These are phyloP conservation scores for Luffia ferchaultella DNA, from an alignment of 2,888 invertebrate genomes.

Conservation along the genomic window DNA sequence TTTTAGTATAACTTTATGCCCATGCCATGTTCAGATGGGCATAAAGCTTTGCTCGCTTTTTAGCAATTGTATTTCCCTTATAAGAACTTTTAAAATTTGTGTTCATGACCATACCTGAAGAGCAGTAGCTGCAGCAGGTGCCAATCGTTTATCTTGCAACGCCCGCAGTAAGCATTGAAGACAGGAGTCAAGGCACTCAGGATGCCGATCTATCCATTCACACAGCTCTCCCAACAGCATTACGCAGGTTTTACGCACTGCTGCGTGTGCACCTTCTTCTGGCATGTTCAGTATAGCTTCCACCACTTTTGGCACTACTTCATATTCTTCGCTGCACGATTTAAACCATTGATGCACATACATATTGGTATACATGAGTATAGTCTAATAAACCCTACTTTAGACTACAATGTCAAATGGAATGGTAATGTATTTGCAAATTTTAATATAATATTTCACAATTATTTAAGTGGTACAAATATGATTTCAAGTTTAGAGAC, in stretches of 20 bases:
- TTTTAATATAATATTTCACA: too few relatives aligned
- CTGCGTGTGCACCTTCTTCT: conserved; percentile 80
- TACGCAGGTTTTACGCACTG: conserved; percentile 89
- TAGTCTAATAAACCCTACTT: too few relatives aligned
- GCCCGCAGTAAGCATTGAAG: conserved; percentile 81
- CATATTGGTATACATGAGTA: neutral
- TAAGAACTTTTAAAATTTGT: too few relatives aligned
- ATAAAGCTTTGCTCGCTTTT: too few relatives aligned
- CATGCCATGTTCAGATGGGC: too few relatives aligned
- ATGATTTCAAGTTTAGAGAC: too few relatives aligned
- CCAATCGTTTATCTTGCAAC: conserved; percentile 71
- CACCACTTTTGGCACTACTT: conserved; percentile 92
- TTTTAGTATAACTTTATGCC: too few relatives aligned
- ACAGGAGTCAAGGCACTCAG: conserved; percentile 81
- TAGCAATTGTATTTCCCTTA: too few relatives aligned
- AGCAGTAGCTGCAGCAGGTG: conserved; percentile 83
- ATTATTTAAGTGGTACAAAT: too few relatives aligned
- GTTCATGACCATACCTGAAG: conserved; percentile 74
- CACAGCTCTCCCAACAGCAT: conserved; percentile 88
- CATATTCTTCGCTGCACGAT: conserved; percentile 82
- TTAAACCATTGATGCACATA: neutral
- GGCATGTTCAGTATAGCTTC: conserved; percentile 90
- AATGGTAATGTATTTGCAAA: too few relatives aligned
- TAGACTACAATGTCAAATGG: too few relatives aligned
- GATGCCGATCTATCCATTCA: conserved; percentile 94